Base-by-base conservation (phyloP, 2,888 invertebrate species). In the Diarsia brunnea region DNA sequence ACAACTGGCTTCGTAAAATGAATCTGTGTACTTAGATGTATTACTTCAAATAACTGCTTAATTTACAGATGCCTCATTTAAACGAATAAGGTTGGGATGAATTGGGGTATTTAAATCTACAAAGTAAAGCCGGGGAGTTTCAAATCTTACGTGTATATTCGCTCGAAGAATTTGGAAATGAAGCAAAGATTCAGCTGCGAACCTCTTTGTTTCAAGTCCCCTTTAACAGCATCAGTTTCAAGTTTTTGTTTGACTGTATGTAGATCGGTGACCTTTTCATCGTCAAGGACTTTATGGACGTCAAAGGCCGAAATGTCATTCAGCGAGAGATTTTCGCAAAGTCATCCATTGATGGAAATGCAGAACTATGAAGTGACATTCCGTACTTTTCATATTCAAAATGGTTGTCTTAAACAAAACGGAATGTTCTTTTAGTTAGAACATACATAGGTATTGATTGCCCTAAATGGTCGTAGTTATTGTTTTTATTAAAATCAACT, bases 1-100 rank as follows among this genome's bases (percentile, higher is more conserved):
- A 75, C 78, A 82, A 82, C 73, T 84, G 83, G 69, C 71, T 88
- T 79, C 49, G 55, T 61, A 78, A 80, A 87, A 82, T 75, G 80
- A 80, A 81, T 81, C 74, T 24, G 82, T 85, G 69, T 82, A 82
- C 71, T 72, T 53, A 66, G 64, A 79, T 75, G 78, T 75, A 75
- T 77, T 66, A 72, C 75, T 75, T 82, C n/a, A 81, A 83, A 75
- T 75, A 83, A 73, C 64, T 73, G 71, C 85, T 79, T 78, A 75
- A 75, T 77, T 73, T 64, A 64, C 78, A 79, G 69, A 79, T 64
- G 78, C 67, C 55, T 38, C 63, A 66, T 77, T 78, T 73, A 70
- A 43, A 43, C n/a, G 49, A 75, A 60, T 63, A 19, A 70, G 73
- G 53, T 65, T 78, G n/a, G 49, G 58, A 78, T 72, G 61, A 72